A percentile compares a stretch with the other conserved stretches of the same genome.
phyloP scores from a whole-genome alignment of 2,888 invertebrate genomes.

The Anaspis maculata region DNA sequence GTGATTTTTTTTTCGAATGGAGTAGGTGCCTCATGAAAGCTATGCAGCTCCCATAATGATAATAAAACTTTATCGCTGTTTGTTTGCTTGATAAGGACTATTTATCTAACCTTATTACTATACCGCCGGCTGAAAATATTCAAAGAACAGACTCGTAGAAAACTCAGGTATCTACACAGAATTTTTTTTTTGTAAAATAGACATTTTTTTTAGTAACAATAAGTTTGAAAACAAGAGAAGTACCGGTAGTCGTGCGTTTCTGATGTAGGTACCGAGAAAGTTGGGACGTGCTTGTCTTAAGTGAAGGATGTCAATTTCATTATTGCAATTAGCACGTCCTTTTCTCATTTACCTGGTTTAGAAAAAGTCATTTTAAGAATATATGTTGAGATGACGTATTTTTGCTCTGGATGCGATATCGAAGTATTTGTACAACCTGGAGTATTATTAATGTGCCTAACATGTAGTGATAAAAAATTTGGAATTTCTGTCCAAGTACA shows the following conservation, averaged over 20 bases:
- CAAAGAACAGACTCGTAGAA: neutral
- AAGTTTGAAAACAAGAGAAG: too few relatives aligned
- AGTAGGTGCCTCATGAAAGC: too few relatives aligned
- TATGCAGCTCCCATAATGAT: too few relatives aligned
- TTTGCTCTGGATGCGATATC: too few relatives aligned
- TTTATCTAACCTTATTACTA: neutral
- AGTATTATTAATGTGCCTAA: slow-evolving; percentile 4
- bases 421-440: too few relatives aligned
- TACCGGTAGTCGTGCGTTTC: too few relatives aligned
- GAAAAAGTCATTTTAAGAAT: neutral
- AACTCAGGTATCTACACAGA: slow-evolving; percentile 3
- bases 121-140: neutral
- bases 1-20: too few relatives aligned
- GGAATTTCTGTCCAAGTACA: slow-evolving; percentile 5
- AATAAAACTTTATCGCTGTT: neutral
- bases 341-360: neutral
- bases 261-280: too few relatives aligned
- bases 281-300: too few relatives aligned
- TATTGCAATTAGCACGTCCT: slow-evolving; percentile 13
- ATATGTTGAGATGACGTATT: too few relatives aligned
- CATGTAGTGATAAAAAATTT: neutral
- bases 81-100: neutral
- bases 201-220: too few relatives aligned
- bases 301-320: slow-evolving; percentile 13
- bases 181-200: too few relatives aligned